Conservation (phyloP, 2,113 vertebrate genomes). For the Pithys albifrons region DNA sequence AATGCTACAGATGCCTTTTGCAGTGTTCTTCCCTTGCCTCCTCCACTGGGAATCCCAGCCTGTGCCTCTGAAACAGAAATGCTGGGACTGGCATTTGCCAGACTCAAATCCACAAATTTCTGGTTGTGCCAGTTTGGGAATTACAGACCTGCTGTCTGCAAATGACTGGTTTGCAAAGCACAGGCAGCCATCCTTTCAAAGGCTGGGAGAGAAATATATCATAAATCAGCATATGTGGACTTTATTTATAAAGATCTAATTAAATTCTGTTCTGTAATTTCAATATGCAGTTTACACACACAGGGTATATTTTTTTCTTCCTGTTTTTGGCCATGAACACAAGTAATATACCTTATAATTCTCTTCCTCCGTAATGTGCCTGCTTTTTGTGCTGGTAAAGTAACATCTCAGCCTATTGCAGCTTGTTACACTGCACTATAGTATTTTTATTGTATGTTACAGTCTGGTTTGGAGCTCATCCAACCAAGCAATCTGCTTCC, state of each 20-base stretch:
- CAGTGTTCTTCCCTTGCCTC: neutral
- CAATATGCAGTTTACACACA: neutral
- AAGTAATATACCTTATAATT: constrained; percentile 10
- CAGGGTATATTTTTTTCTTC: neutral
- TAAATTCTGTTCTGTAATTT: constrained; percentile 47
- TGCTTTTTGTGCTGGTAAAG: neutral
- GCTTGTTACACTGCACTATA: constrained; percentile 17
- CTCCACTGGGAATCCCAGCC: constrained; percentile 5
- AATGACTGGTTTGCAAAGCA: constrained; percentile 49
- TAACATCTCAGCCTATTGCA: constrained; percentile 22
- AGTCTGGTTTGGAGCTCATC: constrained; percentile 52
- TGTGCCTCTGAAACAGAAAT: constrained; percentile 13
- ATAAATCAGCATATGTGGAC: constrained; percentile 35
- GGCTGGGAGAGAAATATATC: constrained; percentile 41
- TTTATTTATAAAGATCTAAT: constrained; percentile 52
- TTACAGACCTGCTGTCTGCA: constrained; percentile 54
- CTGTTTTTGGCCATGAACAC: constrained; percentile 4
- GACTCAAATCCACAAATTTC: constrained; percentile 21
- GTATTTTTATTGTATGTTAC: constrained; percentile 51
- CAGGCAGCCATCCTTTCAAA: constrained; percentile 18
- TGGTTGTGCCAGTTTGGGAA: constrained; percentile 39
- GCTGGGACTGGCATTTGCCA: neutral
- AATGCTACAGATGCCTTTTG: neutral
- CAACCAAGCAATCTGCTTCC: constrained; percentile 45
- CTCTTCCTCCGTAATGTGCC: neutral